These are phyloP conservation scores for Cyclura pinguis DNA, from an alignment of 2,797 vertebrate genomes.

Conservation along the genomic window DNA sequence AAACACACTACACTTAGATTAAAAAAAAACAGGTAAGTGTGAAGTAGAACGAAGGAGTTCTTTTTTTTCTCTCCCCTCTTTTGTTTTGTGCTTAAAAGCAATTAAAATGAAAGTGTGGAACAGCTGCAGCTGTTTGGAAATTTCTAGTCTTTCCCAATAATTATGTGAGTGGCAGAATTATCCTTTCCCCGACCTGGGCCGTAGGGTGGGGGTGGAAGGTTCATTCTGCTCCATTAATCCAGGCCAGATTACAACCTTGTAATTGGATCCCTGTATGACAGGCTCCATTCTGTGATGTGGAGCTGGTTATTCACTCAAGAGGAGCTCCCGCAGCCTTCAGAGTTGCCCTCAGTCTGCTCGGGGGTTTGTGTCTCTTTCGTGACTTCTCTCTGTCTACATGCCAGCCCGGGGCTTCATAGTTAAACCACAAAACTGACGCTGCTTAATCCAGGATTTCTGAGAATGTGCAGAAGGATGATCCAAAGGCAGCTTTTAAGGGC, in stretches of 20 bases:
- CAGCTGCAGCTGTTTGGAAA: not conserved
- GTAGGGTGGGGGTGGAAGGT: not conserved
- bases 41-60: not conserved
- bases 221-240: not conserved
- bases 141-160: not conserved
- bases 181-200: not conserved
- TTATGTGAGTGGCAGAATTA: not conserved
- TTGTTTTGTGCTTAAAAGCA: not conserved
- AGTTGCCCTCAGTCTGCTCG: not conserved
- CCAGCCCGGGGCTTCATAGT: too few species aligned
- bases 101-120: not conserved
- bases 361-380: not conserved
- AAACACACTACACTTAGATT: not conserved
- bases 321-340: not conserved
- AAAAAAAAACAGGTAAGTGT: not conserved
- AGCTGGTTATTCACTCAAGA: not conserved
- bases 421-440: not conserved
- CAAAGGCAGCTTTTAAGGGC: not conserved
- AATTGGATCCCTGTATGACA: slow-evolving; percentile 15
- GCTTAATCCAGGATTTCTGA: not conserved
- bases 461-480: not conserved
- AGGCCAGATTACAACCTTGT: slow-evolving; percentile 15
- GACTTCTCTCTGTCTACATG: not conserved
- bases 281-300: not conserved
- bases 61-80: accelerated